A percentile compares a stretch with the other conserved stretches of the same genome.
These are phyloP conservation scores for Zonitis immaculata DNA, from an alignment of 2,888 invertebrate genomes.

Conservation along the genomic window DNA sequence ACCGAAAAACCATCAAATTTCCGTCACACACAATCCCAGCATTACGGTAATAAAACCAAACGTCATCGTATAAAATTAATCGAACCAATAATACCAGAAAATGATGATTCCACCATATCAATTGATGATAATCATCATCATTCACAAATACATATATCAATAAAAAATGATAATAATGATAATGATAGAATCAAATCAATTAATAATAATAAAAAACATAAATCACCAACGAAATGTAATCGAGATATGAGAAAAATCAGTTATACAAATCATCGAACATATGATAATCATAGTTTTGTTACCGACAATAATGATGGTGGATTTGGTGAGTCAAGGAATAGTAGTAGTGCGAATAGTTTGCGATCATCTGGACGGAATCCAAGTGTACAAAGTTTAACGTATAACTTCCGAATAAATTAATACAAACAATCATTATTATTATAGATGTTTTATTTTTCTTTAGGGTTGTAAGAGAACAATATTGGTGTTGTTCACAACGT, in stretches of 20 bases:
- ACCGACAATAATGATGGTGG: not conserved
- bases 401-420: no score
- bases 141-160: no score
- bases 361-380: not conserved
- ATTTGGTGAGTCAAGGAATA: not conserved
- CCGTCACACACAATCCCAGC: not conserved
- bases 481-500: constrained; percentile 46
- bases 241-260: no score
- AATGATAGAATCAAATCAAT: no score
- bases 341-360: not conserved
- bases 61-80: no score
- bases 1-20: not conserved
- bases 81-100: not conserved
- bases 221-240: no score
- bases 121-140: no score
- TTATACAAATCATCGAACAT: not conserved
- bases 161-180: no score
- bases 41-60: not conserved
- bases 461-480: constrained; percentile 44
- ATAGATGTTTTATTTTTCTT: not conserved
- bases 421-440: no score
- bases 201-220: no score
- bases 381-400: not conserved
- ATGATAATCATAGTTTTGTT: not conserved
- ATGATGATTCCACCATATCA: no score